Evolutionary conservation across 2,888 invertebrate genomes (phyloP).

Genomic region (Tetragonula carbonaria): DNA sequence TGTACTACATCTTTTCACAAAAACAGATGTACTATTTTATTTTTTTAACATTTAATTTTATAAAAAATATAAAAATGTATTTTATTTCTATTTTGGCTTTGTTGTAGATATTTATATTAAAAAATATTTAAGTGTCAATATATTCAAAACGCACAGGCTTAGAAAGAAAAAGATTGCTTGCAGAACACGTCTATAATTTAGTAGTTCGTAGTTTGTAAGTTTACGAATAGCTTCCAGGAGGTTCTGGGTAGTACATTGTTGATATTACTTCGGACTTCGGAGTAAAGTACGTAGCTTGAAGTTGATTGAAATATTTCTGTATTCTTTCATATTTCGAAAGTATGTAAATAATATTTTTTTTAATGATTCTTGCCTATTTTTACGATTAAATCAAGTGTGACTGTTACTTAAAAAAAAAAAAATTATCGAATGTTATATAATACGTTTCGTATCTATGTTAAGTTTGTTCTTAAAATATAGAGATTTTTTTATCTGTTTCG

Average conservation of each 20-base stretch:
- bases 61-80: neutral
- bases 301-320: neutral
- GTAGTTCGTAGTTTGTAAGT: conserved; percentile 7
- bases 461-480: neutral
- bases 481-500: neutral
- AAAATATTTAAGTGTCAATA: neutral
- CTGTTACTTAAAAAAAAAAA: neutral
- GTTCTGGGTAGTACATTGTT: conserved; percentile 22
- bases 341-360: conserved; percentile 16
- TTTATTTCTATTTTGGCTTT: neutral
- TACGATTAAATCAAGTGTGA: neutral
- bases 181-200: neutral
- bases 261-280: conserved; percentile 1
- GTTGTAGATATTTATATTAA: neutral
- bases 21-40: neutral
- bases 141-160: too few relatives aligned
- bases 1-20: neutral
- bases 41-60: neutral
- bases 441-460: neutral
- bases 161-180: neutral
- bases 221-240: conserved; percentile 35
- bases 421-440: conserved; percentile 35
- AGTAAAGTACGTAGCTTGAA: conserved; percentile 6
- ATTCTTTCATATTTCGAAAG: conserved; percentile 16
- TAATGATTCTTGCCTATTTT: neutral